Evolutionary conservation across 2,888 invertebrate species (phyloP), one percentile per base, ranked within the genome.

Genomic region (Tipula unca): DNA sequence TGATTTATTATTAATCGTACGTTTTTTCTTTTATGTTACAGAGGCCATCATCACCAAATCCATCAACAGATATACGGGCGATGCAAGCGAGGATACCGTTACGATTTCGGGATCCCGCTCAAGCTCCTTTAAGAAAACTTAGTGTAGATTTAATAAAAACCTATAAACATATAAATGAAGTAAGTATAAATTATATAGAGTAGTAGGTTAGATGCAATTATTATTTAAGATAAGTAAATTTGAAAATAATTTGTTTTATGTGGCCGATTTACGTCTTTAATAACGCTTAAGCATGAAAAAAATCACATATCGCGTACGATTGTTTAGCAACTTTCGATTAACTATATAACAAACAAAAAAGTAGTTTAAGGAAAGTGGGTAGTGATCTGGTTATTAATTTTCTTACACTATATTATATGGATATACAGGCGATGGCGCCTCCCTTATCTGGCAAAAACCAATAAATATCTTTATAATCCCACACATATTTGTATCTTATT

Each of bases 91-190:
- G 97, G 92, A 97, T 97, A 93, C 97, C 97, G 90, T 95, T 95
- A 90, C 95, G 96, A 91, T 97, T 97, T 94, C 95, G 98, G 89
- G 97, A 98, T 92, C 96, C 98, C 87, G 94, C 95, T 88, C 93
- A 94, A 89, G 98, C 97, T 89, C 99, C 99, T 85, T 94, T 99
- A 89, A 94, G 98, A 89, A 99, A 99, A 93, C 95, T 99, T 89
- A 98, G 98, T 92, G 98, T 99, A 90, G 99, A 99, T 93, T 96
- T 99, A 92, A 99, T 99, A 93, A 99, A 99, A 93, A 99, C 99
- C 89, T 99, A 99, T 94, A 99, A 99, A 93, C 98, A 98, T 93
- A 99, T 99, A 92, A 99, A 99, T 93, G 99, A 99, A 96, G 99
- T 99, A 92, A 93, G 93, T 91, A 83, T 82, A 69, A 69, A 69